Conservation (phyloP, 2,797 vertebrate genomes). For the Paratrypauchen microcephalus region DNA sequence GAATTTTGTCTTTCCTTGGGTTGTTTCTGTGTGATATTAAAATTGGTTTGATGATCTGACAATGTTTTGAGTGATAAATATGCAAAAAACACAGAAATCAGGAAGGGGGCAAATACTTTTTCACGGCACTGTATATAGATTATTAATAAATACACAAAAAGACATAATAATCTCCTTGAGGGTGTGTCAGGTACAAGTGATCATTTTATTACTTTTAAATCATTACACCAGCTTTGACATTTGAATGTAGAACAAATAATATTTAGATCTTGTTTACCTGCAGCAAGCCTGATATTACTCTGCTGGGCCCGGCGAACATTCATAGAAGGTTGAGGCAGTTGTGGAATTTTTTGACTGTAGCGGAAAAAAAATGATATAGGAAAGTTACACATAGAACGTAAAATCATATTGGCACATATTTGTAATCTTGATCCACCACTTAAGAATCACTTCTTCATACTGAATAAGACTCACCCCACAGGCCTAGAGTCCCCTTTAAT, state of each 20-base stretch:
- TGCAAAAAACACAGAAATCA: no score
- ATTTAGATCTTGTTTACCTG: conserved; percentile 46
- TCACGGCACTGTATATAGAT: no score
- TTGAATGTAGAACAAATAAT: background rate
- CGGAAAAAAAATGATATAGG: conserved; percentile 17
- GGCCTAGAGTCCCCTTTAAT: conserved; percentile 6
- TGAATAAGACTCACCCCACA: conserved; percentile 37
- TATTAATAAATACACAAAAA: background rate
- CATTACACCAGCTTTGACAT: background rate
- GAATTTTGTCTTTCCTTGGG: no score
- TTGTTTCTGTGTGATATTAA: no score
- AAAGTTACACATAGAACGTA: background rate
- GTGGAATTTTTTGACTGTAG: conserved; percentile 31
- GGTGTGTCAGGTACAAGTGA: background rate
- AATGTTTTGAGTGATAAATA: no score
- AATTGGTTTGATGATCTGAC: no score
- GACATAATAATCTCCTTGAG: background rate
- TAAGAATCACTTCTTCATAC: background rate
- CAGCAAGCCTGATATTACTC: conserved; percentile 23
- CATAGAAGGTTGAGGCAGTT: conserved; percentile 9
- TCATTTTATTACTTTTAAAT: no score
- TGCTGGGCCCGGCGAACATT: conserved; percentile 18
- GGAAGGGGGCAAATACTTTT: no score
- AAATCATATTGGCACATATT: background rate
- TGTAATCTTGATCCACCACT: background rate